These are phyloP conservation scores for Nomada fucata DNA, from an alignment of 2,888 invertebrate genomes.

Conservation along the genomic window DNA sequence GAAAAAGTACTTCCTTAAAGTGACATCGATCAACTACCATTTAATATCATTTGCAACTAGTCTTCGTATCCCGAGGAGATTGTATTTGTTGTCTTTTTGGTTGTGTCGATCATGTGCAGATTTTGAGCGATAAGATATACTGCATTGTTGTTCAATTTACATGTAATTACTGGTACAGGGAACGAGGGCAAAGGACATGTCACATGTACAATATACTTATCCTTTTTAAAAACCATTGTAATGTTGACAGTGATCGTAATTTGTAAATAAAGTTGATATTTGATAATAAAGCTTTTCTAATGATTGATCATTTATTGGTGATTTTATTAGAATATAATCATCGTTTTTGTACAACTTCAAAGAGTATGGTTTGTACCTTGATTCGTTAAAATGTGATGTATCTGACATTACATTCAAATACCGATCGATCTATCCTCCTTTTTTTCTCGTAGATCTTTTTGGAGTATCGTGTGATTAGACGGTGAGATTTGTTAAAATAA, in stretches of 20 bases:
- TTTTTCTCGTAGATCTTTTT: slow-evolving; percentile 15
- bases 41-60: slow-evolving; percentile 65
- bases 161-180: slow-evolving; percentile 36
- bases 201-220: slow-evolving; percentile 69
- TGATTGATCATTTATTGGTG: slow-evolving; percentile 67
- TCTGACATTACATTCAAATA: slow-evolving; percentile 47
- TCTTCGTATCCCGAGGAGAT: slow-evolving; percentile 56
- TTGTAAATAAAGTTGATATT: slow-evolving; percentile 83
- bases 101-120: slow-evolving; percentile 47
- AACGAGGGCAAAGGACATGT: slow-evolving; percentile 55
- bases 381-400: slow-evolving; percentile 43
- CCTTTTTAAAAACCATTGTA: slow-evolving; percentile 67
- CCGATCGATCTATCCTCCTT: slow-evolving; percentile 45
- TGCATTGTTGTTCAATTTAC: slow-evolving; percentile 53
- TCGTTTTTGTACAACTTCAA: slow-evolving; percentile 71
- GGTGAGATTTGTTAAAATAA: slow-evolving; percentile 67
- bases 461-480: slow-evolving; percentile 33
- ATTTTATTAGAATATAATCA: slow-evolving; percentile 62
- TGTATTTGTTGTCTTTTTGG: slow-evolving; percentile 41
- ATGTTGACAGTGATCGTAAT: slow-evolving; percentile 71
- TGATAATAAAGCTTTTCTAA: slow-evolving; percentile 73
- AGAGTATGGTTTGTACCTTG: slow-evolving; percentile 52
- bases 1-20: slow-evolving; percentile 29
- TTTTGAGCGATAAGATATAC: slow-evolving; percentile 33
- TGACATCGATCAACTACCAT: slow-evolving; percentile 33